Base-by-base conservation (phyloP, 1,140 invertebrate genomes). In the Akabosia matsudoensis region DNA sequence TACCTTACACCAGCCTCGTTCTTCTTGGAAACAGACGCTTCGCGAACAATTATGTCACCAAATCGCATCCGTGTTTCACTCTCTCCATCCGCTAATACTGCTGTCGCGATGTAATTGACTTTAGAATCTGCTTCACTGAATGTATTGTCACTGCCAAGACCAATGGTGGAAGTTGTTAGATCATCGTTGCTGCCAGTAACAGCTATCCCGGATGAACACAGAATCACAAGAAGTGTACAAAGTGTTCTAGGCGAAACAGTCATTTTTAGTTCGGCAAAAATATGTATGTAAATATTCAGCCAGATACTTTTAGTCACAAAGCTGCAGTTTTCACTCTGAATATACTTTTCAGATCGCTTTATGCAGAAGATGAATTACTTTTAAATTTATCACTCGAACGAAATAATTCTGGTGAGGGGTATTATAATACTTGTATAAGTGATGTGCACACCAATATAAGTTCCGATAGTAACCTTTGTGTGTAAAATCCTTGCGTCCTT, bases 1-100 rank as follows among this genome's bases (percentile, higher is more conserved):
- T 13, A 72, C 70, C 70, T 72, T 14, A 72, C 70, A 7, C 37
- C 70, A 37, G 33, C 34, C 14, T 72, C 70, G 33, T 51, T 28
- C 45, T 72, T 34, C 37, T 72, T 34, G 13, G 83, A 82, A 31
- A 89, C 88, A 64, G 85, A 87, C 0, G 89, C 90, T 82, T 91
- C 89, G 81, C 90, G 90, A 30, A 89, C 89, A 2, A 87, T 88
- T 24, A 90, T 82, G 13, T 88, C 88, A 73, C 88, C 86, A 77
- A 84, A 89, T 82, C 88, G 87, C 28, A 91, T 85, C 24, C 89
- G 83, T 0, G 86, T 86, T 82, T 91, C 90, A 52, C 87, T 83
- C 77, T 91, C 90, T 24, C 90, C 90, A 81, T 91, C 90, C 31
- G 86, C 79, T 7, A 91, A 83, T 34, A 83, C 83, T 74, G 90